Evolutionary conservation across 2,888 invertebrate genomes (phyloP).

Genomic region (Cyclophora albipunctata): DNA sequence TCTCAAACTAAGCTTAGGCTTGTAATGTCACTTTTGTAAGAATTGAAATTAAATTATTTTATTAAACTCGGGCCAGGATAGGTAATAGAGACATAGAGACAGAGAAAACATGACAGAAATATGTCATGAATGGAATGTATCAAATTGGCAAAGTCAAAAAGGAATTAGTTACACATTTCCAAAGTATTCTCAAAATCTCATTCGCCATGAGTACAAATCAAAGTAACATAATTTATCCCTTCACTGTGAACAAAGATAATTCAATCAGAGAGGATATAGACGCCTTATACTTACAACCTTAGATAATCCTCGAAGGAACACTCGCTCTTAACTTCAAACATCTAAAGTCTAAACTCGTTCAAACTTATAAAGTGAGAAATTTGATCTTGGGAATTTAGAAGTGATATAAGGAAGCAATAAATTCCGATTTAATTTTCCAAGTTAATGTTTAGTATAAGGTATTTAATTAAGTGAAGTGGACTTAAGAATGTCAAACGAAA

Average conservation of each 20-base stretch:
- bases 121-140: no score
- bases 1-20: no score
- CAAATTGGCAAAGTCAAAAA: no score
- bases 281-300: constrained; percentile 10
- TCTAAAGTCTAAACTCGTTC: background rate
- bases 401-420: constrained; percentile 5
- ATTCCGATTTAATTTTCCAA: constrained; percentile 12
- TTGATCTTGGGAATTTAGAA: constrained; percentile 6
- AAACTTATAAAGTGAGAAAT: constrained; percentile 3
- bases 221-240: constrained; percentile 34
- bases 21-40: no score
- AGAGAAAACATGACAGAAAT: no score
- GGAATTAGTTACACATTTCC: no score
- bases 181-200: constrained; percentile 21
- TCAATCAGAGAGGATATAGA: constrained; percentile 30
- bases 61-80: no score
- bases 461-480: background rate
- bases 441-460: constrained; percentile 12
- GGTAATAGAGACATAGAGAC: no score
- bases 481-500: no score
- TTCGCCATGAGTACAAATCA: constrained; percentile 26
- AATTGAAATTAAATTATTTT: no score
- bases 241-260: constrained; percentile 33
- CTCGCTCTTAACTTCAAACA: background rate
- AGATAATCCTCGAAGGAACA: constrained; percentile 1